Evolutionary conservation across 2,888 invertebrate species (phyloP), one percentile per base, ranked within the genome.

Genomic region (Epinotia demarniana): DNA sequence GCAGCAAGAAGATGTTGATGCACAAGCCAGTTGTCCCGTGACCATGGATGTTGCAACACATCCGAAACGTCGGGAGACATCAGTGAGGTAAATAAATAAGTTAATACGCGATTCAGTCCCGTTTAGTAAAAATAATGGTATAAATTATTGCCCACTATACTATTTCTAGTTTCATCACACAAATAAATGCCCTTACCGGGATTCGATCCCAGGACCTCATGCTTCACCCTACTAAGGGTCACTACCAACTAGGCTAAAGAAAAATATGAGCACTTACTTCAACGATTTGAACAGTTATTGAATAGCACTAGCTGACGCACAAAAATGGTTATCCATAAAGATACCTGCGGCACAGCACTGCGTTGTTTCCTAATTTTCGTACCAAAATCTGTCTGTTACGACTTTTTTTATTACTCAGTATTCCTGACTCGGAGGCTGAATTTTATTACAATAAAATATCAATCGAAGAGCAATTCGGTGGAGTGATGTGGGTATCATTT

Each of bases 381-480:
- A 23, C 55, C 11, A 19, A 43, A 43, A 9, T 9, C 33, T 19
- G 58, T 13, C 39, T n/a, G 57, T 58, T 68, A 68, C 23, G 39
- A 11, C 57, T 16, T 33, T 53, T 19, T 58, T 49, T 49, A 16
- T 49, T n/a, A 16, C 0, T 11, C 19, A 23, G 16, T 33, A 49
- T 43, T 49, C 69, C 69, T 74, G 63, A 69, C 55, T 23, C 16
- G 57, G 16, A 18, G 43, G 11, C 73, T 61, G 73, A 74, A 74
- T 74, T 69, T 63, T 74, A 74, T 74, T 69, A 69, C 73, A 74
- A 74, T 74, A 74, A 69, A 74, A 69, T 69, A 69, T 74, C 73
- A 74, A 74, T 74, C 73, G 73, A 58, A 69, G 62, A 58, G 33
- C 73, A 57, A 74, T 69, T 55, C 39, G 39, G 53, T 46, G 33